These are phyloP conservation scores for Tapirus indicus DNA, from an alignment of 2,797 vertebrate genomes.

Conservation along the genomic window DNA sequence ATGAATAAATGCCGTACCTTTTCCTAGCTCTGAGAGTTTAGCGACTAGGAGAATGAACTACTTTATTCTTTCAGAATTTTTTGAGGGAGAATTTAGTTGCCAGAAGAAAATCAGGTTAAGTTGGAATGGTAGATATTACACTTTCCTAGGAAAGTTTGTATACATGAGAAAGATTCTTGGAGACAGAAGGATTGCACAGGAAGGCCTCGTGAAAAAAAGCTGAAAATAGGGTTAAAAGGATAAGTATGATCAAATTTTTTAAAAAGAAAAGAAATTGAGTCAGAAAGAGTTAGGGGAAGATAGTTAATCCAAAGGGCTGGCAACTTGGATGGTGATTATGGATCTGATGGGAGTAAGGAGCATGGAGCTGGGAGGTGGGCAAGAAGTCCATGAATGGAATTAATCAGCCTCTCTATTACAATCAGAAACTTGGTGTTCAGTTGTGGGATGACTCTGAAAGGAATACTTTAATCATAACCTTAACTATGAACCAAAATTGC, in stretches of 20 bases:
- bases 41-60: background rate
- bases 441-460: background rate
- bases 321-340: background rate
- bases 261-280: background rate
- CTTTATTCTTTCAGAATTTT: background rate
- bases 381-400: background rate
- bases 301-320: background rate
- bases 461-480: constrained; percentile 12
- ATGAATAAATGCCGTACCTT: background rate
- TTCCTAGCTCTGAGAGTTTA: background rate
- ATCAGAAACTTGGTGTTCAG: constrained; percentile 8
- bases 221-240: background rate
- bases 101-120: background rate
- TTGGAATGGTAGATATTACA: background rate
- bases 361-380: background rate
- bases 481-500: constrained; percentile 20
- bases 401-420: background rate
- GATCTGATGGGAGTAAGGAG: background rate
- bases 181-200: background rate
- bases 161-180: background rate
- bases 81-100: background rate
- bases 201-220: background rate
- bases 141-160: background rate
- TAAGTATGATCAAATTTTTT: background rate
- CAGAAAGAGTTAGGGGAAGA: background rate